phyloP scores from a whole-genome alignment of 2,888 invertebrate species.

The Linnaemya tessellans region DNA sequence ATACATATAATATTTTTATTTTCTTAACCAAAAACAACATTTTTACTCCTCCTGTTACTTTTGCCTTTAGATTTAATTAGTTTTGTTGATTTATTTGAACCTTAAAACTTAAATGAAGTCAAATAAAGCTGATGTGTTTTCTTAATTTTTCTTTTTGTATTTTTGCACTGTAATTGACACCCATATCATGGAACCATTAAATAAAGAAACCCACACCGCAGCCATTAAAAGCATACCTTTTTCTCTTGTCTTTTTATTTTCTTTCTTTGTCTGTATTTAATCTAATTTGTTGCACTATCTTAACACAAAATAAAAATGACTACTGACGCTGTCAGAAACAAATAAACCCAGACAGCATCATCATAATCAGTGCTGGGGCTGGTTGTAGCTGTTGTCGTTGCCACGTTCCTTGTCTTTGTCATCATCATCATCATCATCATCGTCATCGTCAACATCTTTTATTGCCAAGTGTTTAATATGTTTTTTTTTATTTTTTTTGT shows the following conservation, averaged over 20 bases:
- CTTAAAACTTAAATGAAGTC: conserved; percentile 63
- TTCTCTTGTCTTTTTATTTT: background rate
- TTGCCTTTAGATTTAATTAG: conserved; percentile 67
- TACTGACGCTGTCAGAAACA: conserved; percentile 67
- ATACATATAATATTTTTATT: background rate
- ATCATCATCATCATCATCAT: conserved; percentile 49
- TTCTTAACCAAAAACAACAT: background rate
- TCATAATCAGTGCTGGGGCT: conserved; percentile 55
- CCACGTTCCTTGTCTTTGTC: conserved; percentile 55
- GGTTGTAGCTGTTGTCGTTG: conserved; percentile 34
- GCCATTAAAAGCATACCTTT: conserved; percentile 56
- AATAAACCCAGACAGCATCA: conserved; percentile 53
- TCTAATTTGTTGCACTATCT: conserved; percentile 72
- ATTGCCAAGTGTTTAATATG: conserved; percentile 55
- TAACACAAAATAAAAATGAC: conserved; percentile 65
- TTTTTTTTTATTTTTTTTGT: background rate
- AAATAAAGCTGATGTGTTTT: conserved; percentile 60
- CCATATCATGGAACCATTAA: conserved; percentile 70
- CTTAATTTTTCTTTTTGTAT: conserved; percentile 40
- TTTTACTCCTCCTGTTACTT: conserved; percentile 58
- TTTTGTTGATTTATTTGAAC: conserved; percentile 70
- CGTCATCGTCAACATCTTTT: conserved; percentile 49
- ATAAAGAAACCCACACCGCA: conserved; percentile 67
- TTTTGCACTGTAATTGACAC: conserved; percentile 70
- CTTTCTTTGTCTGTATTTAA: conserved; percentile 56